A percentile compares a stretch with the other conserved stretches of the same genome.
These are phyloP conservation scores for Machimus atricapillus DNA, from an alignment of 2,888 invertebrate species.

Conservation along the genomic window DNA sequence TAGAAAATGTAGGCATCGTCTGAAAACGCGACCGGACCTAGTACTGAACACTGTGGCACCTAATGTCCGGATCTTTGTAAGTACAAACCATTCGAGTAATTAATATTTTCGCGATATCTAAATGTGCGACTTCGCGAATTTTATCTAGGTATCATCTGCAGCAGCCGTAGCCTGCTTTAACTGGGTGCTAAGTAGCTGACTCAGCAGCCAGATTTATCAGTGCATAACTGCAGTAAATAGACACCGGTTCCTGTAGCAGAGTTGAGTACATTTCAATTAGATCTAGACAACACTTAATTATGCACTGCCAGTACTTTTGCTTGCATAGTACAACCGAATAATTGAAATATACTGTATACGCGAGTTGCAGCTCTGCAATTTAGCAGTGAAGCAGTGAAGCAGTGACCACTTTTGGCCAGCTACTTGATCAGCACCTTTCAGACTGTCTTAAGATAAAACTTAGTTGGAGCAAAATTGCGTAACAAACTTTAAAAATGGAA, in stretches of 20 bases:
- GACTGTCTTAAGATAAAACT: background rate
- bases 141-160: conserved; percentile 4
- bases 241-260: background rate
- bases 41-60: background rate
- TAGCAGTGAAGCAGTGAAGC: background rate
- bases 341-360: background rate
- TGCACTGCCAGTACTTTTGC: background rate
- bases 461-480: background rate
- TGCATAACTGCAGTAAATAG: conserved; percentile 6
- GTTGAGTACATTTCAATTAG: conserved; percentile 16
- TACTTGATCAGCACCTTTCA: background rate
- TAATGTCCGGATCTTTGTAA: background rate
- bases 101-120: conserved; percentile 24
- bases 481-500: background rate
- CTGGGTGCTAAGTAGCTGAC: background rate
- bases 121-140: conserved; percentile 7
- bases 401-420: background rate
- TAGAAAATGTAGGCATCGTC: background rate
- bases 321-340: background rate
- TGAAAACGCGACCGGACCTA: background rate
- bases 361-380: background rate
- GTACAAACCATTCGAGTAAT: background rate
- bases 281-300: conserved; percentile 23
- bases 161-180: background rate
- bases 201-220: background rate